Evolutionary conservation across 2,888 invertebrate species (phyloP), one percentile per base, ranked within the genome.

Genomic region (Athalia circularis): DNA sequence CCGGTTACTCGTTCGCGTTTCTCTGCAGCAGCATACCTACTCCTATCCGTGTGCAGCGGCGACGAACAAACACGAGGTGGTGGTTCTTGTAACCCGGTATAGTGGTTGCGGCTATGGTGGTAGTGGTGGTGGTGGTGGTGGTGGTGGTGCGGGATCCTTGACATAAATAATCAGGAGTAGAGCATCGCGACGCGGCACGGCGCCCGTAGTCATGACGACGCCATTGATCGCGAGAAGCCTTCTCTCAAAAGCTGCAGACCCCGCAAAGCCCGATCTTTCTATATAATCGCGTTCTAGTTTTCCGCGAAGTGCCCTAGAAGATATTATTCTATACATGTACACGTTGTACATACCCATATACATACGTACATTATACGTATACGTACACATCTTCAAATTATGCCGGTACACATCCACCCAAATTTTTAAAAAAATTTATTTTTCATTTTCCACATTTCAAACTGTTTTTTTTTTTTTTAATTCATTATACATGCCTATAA

Each of bases 111-210:
- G 79, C 80, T 79, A 64, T 79, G 76, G 80, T 80, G 79, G 80
- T 76, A 76, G 65, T 79, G 70, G 70, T 76, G 75, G 79, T 80
- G 80, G 82, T 76, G 75, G 79, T 80, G 80, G 82, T 81, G 80
- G 54, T 77, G 79, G 79, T 61, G 43, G 74, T 72, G 72, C 70
- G 80, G 85, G 85, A 89, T 89, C 88, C 88, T 88, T 88, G 88
- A 88, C 88, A 88, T 89, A 88, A 89, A 88, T 88, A 88, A 88
- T 88, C 88, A 87, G 88, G 84, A 87, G 87, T 85, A 83, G 85
- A 87, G 86, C 85, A 84, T 83, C 84, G 82, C 82, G 83, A 83
- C 81, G 86, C 85, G 84, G 83, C 84, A 82, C 82, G 83, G 83
- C 81, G 81, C 80, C 77, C 79, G 85, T 85, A 80, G 77, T 80